Conservation (phyloP, 2,888 invertebrate species). For the Portevinia maculata region DNA sequence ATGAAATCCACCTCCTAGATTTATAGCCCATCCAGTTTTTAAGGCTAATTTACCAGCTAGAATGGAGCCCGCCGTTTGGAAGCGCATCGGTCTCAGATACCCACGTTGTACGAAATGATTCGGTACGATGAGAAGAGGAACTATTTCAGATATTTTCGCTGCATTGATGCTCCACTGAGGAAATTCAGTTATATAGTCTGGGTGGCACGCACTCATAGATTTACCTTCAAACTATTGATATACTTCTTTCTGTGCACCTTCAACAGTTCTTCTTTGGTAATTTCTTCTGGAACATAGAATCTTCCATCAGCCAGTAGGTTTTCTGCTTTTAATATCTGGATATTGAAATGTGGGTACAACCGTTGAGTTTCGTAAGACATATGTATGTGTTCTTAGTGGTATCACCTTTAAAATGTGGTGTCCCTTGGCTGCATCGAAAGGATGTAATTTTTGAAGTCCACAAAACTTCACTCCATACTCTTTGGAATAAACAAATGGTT, state of each 20-base stretch:
- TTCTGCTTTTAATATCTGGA: conserved; percentile 85
- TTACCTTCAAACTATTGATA: conserved; percentile 88
- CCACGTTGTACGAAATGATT: conserved; percentile 89
- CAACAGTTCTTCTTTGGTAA: conserved; percentile 88
- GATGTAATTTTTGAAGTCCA: conserved; percentile 92
- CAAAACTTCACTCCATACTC: conserved; percentile 92
- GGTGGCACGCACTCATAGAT: not conserved
- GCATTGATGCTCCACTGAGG: conserved; percentile 91
- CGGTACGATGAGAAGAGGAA: conserved; percentile 89
- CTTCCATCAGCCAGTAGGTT: conserved; percentile 86
- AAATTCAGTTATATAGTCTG: conserved; percentile 20
- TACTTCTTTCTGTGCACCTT: conserved; percentile 90
- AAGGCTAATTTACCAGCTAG: conserved; percentile 92
- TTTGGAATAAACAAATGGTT: conserved; percentile 91
- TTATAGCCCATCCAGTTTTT: conserved; percentile 93
- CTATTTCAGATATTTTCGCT: conserved; percentile 91
- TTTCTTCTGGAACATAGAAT: conserved; percentile 88
- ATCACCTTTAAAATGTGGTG: conserved; percentile 88
- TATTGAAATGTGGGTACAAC: conserved; percentile 64
- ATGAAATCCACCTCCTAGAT: conserved; percentile 95
- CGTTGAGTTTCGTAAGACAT: no score
- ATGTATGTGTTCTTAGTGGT: not conserved
- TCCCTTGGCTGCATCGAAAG: conserved; percentile 95
- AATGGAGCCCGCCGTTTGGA: conserved; percentile 91
- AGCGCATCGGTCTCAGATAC: conserved; percentile 91